Base-by-base conservation (phyloP, 2,113 vertebrate species). In the Zosterops lateralis region DNA sequence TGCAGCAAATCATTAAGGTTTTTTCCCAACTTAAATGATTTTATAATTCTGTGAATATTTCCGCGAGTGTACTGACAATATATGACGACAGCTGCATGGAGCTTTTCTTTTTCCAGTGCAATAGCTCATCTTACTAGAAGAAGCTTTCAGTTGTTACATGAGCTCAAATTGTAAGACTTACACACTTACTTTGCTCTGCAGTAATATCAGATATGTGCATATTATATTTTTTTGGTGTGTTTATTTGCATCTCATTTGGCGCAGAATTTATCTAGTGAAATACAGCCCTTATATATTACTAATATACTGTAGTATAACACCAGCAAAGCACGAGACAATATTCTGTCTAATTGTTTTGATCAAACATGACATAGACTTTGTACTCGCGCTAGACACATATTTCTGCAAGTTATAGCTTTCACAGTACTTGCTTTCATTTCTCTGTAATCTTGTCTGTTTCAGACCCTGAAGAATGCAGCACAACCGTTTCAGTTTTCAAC, bases 371-470 rank as follows among this genome's bases (percentile, higher is more conserved):
- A 76, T 72, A 80, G 92, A 70, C 89, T 91, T 93, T 91, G 84
- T 89, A 92, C 92, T 94, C 4, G 1, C 1, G 0, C n/a, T 66
- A 70, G 90, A 94, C 72, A 83, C 44, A 74, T 94, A 68, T 75
- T 92, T 95, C 78, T 90, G 65, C 77, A 95, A 95, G 91, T 88
- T 95, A 90, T 71, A 86, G 83, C 73, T 94, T 95, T 94, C 85
- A 72, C 79, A 93, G 68, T 65, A 64, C 66, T 87, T 60, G 44
- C 91, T 96, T 95, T 94, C 87, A 91, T 93, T 94, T 97, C 94
- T 94, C 80, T 90, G 89, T 96, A 91, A 92, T 93, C 89, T 87
- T 95, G 89, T 97, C 90, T 94, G 74, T 83, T 94, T 96, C 94
- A 95, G 68, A 90, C 66, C 93, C 83, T 96, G 70, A 96, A 95